phyloP scores from a whole-genome alignment of 2,797 vertebrate genomes.

The Gambusia yucatana region DNA sequence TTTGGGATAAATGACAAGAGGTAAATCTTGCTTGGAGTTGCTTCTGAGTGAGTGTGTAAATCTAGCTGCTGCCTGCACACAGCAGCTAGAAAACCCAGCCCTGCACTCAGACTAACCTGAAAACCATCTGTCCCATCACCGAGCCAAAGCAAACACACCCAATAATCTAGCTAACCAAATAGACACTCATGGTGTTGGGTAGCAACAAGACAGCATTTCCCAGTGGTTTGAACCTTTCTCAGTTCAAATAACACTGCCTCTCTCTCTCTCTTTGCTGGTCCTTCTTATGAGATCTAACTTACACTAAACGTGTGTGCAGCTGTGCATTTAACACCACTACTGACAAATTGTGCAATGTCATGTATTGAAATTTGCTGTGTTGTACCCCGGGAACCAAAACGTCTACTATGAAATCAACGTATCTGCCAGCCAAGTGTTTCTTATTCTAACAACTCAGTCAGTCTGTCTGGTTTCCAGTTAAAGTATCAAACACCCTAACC shows the following conservation, averaged over 20 bases:
- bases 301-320: neutral
- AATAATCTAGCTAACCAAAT: constrained; percentile 8
- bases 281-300: neutral
- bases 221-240: neutral
- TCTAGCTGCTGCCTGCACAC: neutral
- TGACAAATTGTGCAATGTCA: neutral
- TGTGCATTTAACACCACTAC: neutral
- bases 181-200: constrained; percentile 6
- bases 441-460: neutral
- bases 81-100: neutral
- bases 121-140: neutral
- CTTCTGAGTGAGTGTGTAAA: neutral
- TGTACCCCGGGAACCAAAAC: neutral
- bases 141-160: constrained; percentile 3
- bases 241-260: neutral
- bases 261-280: neutral
- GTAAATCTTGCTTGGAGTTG: neutral
- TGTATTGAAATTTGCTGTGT: neutral
- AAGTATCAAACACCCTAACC: neutral
- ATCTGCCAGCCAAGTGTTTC: neutral
- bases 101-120: neutral
- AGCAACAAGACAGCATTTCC: neutral
- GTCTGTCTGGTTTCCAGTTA: neutral
- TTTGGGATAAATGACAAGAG: neutral
- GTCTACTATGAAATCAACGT: neutral